Evolutionary conservation across 2,888 invertebrate genomes (phyloP), one percentile per base, ranked within the genome.

Genomic region (Trissoscelio sp.): DNA sequence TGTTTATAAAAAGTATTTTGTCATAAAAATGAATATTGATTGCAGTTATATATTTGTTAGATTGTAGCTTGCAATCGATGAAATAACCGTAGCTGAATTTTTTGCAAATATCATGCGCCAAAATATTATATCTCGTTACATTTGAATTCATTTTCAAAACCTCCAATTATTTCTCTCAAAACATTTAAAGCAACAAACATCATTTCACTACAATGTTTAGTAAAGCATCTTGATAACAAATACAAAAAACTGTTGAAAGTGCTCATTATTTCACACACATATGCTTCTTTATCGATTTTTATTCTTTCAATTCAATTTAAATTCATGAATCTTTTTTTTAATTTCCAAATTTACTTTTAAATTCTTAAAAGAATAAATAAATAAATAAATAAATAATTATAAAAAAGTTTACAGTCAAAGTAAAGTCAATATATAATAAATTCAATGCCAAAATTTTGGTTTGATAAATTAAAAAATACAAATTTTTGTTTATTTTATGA

Each of bases 401-500:
- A n/a, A n/a, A n/a, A n/a, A n/a, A n/a, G n/a, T n/a, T n/a, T n/a
- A n/a, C n/a, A n/a, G n/a, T n/a, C n/a, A n/a, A n/a, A n/a, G n/a
- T n/a, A n/a, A n/a, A n/a, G n/a, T n/a, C n/a, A n/a, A n/a, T n/a
- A n/a, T n/a, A n/a, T n/a, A n/a, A n/a, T n/a, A n/a, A n/a, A n/a
- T n/a, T n/a, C n/a, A n/a, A n/a, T n/a, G n/a, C n/a, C n/a, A n/a
- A n/a, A n/a, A n/a, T n/a, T n/a, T n/a, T n/a, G n/a, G n/a, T n/a
- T n/a, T n/a, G n/a, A n/a, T n/a, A n/a, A n/a, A n/a, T n/a, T n/a
- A n/a, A n/a, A n/a, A n/a, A n/a, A n/a, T n/a, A n/a, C n/a, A n/a
- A n/a, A 51, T 12, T 37, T 37, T 37, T 11, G 7, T 53, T 60
- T 39, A 64, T 60, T 67, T 60, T 20, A 69, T 69, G 14, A 44